Evolutionary conservation across 2,888 invertebrate genomes (phyloP), one percentile per base, ranked within the genome.

Genomic region (Diplazon laetatorius): DNA sequence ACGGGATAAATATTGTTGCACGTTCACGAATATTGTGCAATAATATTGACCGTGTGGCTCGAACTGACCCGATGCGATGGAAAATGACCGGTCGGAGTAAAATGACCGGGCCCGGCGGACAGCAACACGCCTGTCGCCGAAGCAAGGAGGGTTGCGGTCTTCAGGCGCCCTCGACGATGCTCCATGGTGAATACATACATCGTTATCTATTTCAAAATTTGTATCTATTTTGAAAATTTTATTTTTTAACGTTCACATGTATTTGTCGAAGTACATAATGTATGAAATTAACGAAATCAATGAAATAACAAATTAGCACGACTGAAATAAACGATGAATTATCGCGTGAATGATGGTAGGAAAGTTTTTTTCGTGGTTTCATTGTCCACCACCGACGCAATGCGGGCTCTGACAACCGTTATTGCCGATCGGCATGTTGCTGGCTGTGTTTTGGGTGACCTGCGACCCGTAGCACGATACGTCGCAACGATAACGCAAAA

Each of bases 401-500:
- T 80, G 20, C 8, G 84, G 83, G 44, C 62, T 60, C 4, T 10
- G 35, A 44, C 85, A 86, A 20, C 22, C 50, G 18, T 20, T 1
- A 35, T 42, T n/a, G 14, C 50, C 22, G 44, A 20, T 18, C 30
- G 42, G 37, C 35, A 8, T 37, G 50, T 8, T 59, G 9, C 62
- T n/a, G n/a, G n/a, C 57, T n/a, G 22, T 35, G 57, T 69, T 68
- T n/a, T 12, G 57, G 9, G 63, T 42, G 52, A 55, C 52, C 3
- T 78, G 44, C 3, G 59, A 8, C n/a, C 46, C n/a, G 37, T 83
- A 80, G 80, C 89, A 89, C 10, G 69, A 69, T 12, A 82, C 48
- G 50, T 87, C 85, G 59, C 89, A 89, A 18, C 73, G 83, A 48
- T 83, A 83, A 14, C 80, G 81, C 12, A 82, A 69, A n/a, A 86